Conservation (phyloP, 2,797 vertebrate genomes). For the Cynodonichthys magdalenae region DNA sequence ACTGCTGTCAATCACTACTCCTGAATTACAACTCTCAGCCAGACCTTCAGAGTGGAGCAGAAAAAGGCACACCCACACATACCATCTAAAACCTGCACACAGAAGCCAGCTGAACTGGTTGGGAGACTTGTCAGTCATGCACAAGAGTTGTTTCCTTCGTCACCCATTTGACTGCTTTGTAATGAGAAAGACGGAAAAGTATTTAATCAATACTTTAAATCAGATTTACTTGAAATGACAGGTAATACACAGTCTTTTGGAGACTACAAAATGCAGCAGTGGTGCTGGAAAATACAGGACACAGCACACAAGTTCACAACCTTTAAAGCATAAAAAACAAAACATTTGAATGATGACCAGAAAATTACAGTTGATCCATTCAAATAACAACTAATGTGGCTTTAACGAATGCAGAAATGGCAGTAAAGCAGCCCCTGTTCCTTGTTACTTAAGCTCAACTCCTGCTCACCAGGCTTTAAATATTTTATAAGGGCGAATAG, state of each 20-base stretch:
- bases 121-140: conserved; percentile 26
- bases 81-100: conserved; percentile 17
- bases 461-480: conserved; percentile 58
- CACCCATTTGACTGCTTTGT: conserved; percentile 2
- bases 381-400: conserved; percentile 5
- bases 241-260: neutral
- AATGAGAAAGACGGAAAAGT: neutral
- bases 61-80: conserved; percentile 40
- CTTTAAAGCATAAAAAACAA: conserved; percentile 5
- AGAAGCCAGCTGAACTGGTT: conserved; percentile 66
- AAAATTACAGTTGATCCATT: conserved; percentile 3
- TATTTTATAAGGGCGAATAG: conserved; percentile 73
- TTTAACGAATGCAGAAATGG: conserved; percentile 49
- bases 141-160: conserved; percentile 21
- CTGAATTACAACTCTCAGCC: conserved; percentile 1
- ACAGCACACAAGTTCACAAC: neutral
- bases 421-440: conserved; percentile 43
- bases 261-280: neutral
- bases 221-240: neutral
- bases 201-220: neutral
- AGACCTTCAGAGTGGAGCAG: neutral
- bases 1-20: conserved; percentile 4
- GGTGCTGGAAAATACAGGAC: neutral
- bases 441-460: conserved; percentile 50
- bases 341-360: conserved; percentile 18